Evolutionary conservation across 1,140 invertebrate genomes (phyloP), one percentile per base, ranked within the genome.

Genomic region (Bombus balteatus): DNA sequence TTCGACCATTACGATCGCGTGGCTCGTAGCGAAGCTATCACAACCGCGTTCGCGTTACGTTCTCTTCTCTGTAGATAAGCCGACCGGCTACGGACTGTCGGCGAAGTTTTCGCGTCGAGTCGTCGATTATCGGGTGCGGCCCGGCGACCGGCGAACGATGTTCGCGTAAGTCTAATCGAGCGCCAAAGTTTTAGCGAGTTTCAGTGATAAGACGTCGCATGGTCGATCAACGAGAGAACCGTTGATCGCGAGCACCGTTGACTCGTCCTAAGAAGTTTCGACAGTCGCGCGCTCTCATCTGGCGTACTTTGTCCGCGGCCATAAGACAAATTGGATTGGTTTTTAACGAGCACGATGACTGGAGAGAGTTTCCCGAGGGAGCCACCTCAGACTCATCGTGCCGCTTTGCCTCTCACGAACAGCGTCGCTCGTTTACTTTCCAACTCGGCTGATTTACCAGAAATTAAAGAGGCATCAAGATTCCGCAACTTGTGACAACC

Each of bases 261-360:
- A n/a, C 47, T 39, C 39, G 39, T 18, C 25, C 72, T 10, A 2
- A n/a, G 6, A 79, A 90, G 79, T 90, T 89, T 90, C 81, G 85
- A 65, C 66, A 18, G 39, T 15, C n/a, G 57, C 72, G 57, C 66
- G 28, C 43, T 74, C 68, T 87, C 79, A 28, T 83, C 77, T 39
- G 59, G n/a, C 28, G 47, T 53, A 59, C 62, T 76, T 86, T 70
- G 71, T 84, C 15, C 62, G 25, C 68, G 76, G 68, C 66, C 82
- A 71, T 78, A 70, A 88, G 89, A 90, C 79, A 90, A 87, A 90
- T 90, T 90, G 80, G 83, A 90, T 90, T 62, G 80, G 86, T 90
- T 90, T 90, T 90, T 86, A 90, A 90, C 83, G 89, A 90, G 86
- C 75, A 57, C 86, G 79, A 88, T 82, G 79, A 85, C 75, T 82